A percentile compares a stretch with the other conserved stretches of the same genome.
phyloP scores from a whole-genome alignment of 2,113 vertebrate genomes.

The Dascyllus trimaculatus region DNA sequence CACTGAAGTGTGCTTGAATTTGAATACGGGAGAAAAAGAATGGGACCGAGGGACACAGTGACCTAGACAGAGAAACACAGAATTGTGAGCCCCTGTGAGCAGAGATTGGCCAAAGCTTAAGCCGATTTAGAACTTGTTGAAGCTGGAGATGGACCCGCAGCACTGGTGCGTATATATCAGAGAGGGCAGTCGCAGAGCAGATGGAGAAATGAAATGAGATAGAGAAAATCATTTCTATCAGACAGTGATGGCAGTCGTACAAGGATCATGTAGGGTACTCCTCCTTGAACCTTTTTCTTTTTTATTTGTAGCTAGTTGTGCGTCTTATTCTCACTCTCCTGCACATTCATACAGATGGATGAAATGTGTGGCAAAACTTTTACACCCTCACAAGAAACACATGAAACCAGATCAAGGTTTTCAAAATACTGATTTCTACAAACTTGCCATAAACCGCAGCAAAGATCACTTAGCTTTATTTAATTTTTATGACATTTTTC shows the following conservation, averaged over 20 bases:
- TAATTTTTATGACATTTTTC: not conserved
- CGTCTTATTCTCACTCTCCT: not conserved
- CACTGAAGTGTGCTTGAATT: not conserved
- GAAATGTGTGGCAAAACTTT: conserved; percentile 9
- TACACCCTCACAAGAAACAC: not conserved
- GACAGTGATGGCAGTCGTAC: conserved; percentile 54
- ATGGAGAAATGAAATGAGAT: conserved; percentile 63
- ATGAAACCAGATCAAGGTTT: not conserved
- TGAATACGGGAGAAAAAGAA: not conserved
- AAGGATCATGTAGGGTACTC: conserved; percentile 33
- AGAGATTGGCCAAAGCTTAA: conserved; percentile 30
- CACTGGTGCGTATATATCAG: conserved; percentile 22
- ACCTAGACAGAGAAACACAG: not conserved
- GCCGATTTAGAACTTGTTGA: conserved; percentile 54
- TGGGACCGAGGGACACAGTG: not conserved
- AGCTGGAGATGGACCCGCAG: conserved; percentile 31
- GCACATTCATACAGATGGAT: conserved; percentile 10
- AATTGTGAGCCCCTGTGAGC: conserved; percentile 21
- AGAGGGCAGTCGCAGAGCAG: conserved; percentile 42
- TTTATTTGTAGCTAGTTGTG: conserved; percentile 17
- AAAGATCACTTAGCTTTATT: conserved; percentile 6
- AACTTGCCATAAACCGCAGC: conserved; percentile 13
- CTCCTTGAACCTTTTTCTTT: not conserved
- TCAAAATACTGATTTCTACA: not conserved
- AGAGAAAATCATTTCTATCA: conserved; percentile 60